Conservation (phyloP, 2,113 vertebrate species). For the Lasiurus cinereus region DNA sequence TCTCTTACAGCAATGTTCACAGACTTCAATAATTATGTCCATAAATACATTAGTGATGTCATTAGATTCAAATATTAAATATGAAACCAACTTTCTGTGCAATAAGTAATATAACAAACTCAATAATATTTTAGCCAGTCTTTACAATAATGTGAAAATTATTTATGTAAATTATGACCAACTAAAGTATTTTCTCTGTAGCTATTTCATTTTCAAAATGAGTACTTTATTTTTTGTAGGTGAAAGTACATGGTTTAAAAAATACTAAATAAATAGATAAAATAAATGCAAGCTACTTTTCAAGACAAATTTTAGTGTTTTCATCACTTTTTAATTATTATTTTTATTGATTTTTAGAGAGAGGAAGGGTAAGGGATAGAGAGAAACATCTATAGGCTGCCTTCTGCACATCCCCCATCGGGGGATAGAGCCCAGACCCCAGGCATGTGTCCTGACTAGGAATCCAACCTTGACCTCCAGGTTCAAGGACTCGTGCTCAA, state of each 20-base stretch:
- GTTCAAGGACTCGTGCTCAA: too few species aligned
- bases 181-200: neutral
- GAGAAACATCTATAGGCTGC: too few species aligned
- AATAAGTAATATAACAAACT: neutral
- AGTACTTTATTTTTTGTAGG: neutral
- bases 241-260: neutral
- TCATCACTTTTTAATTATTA: neutral
- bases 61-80: neutral
- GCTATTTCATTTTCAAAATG: neutral
- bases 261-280: neutral
- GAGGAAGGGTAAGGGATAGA: too few species aligned
- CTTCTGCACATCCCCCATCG: too few species aligned
- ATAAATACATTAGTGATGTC: neutral
- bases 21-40: neutral
- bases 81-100: neutral
- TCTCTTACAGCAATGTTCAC: neutral
- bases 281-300: neutral
- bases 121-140: neutral
- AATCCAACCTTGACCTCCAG: too few species aligned
- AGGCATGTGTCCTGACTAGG: too few species aligned
- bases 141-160: constrained; percentile 25
- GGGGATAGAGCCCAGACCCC: too few species aligned
- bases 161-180: constrained; percentile 11
- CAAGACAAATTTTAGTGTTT: neutral
- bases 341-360: too few species aligned